A percentile compares a stretch with the other conserved stretches of the same genome.
Conservation (phyloP, 2,888 invertebrate species). For the Bembecia ichneumoniformis region DNA sequence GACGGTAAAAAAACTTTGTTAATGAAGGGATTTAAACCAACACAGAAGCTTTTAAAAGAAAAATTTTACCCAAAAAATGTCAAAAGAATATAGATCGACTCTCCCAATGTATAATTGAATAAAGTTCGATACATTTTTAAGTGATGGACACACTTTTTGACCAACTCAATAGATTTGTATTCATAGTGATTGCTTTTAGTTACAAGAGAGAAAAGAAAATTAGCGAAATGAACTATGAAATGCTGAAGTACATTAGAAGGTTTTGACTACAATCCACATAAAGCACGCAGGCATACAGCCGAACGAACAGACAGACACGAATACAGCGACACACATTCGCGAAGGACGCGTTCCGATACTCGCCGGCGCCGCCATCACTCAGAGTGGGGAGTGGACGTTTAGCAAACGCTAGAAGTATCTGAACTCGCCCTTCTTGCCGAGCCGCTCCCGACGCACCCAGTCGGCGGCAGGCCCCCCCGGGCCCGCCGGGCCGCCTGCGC, state of each 20-base stretch:
- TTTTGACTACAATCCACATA: neutral
- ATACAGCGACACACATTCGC: constrained; percentile 9
- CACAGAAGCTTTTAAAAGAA: no score
- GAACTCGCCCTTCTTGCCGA: constrained; percentile 96
- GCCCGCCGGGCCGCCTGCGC: constrained; percentile 55
- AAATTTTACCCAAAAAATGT: no score
- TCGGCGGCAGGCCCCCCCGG: constrained; percentile 75
- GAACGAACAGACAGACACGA: constrained; percentile 12
- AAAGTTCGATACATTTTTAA: no score
- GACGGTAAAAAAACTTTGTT: no score
- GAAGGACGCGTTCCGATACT: constrained; percentile 11
- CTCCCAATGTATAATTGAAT: no score
- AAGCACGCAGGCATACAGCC: neutral
- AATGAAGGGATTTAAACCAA: no score
- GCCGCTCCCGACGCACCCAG: constrained; percentile 88
- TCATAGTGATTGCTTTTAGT: no score
- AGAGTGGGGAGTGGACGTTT: no score
- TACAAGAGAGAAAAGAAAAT: neutral
- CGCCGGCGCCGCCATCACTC: constrained; percentile 13
- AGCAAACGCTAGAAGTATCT: constrained; percentile 84
- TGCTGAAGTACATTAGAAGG: neutral
- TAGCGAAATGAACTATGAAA: neutral
- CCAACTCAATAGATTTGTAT: no score
- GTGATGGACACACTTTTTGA: no score
- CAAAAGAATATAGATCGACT: no score